Evolutionary conservation across 2,888 invertebrate genomes (phyloP).

Genomic region (Saturnia pavonia): DNA sequence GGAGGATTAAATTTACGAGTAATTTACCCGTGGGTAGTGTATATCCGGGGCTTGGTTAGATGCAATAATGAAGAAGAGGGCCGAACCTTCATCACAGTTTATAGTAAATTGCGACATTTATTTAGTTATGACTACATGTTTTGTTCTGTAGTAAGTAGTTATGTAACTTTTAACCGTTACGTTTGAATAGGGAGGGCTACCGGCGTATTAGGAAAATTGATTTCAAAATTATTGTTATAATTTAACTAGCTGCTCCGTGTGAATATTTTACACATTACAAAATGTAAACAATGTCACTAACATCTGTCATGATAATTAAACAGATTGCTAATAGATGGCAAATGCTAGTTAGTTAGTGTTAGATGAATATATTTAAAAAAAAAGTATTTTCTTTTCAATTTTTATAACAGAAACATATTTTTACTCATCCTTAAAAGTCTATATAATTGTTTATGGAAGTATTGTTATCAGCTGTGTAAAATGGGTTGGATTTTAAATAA

Average conservation of each 20-base stretch:
- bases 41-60: constrained; percentile 41
- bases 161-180: background rate
- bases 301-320: no score
- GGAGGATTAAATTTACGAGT: constrained; percentile 51
- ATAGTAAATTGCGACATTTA: constrained; percentile 52
- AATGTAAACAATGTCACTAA: no score
- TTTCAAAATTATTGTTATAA: constrained; percentile 4
- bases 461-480: no score
- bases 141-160: constrained; percentile 13
- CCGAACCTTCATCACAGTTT: constrained; percentile 53
- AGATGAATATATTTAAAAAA: no score
- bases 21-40: constrained; percentile 43
- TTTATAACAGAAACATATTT: no score
- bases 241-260: background rate
- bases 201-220: constrained; percentile 1
- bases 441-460: no score
- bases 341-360: no score
- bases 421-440: no score
- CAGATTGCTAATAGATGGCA: no score
- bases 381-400: no score
- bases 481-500: background rate
- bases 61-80: constrained; percentile 49
- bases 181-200: background rate
- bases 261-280: no score
- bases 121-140: constrained; percentile 36